phyloP scores from a whole-genome alignment of 2,888 invertebrate species.

The Brachylomia viminalis region DNA sequence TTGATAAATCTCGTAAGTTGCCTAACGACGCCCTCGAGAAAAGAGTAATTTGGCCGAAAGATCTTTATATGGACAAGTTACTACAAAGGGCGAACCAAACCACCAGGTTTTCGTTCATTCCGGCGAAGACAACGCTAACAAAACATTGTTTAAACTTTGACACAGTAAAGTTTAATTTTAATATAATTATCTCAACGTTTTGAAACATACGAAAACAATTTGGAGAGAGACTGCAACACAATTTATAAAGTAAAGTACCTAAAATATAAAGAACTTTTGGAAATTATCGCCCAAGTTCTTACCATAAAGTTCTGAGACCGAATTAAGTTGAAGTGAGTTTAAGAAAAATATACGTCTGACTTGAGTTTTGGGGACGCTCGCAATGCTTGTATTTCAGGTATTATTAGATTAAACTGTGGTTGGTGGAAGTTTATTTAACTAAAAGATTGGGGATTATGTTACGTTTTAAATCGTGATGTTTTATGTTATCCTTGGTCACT shows the following conservation, averaged over 20 bases:
- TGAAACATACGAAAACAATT: constrained; percentile 71
- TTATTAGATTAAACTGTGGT: constrained; percentile 39
- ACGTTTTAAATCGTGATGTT: background rate
- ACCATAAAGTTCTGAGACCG: constrained; percentile 71
- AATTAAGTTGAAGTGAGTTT: constrained; percentile 73
- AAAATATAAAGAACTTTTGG: constrained; percentile 72
- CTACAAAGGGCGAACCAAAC: constrained; percentile 30
- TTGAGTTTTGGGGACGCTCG: constrained; percentile 55
- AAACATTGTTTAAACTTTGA: constrained; percentile 55
- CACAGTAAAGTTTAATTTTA: constrained; percentile 56
- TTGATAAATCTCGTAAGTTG: constrained; percentile 15
- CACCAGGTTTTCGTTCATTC: constrained; percentile 11
- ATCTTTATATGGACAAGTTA: constrained; percentile 25
- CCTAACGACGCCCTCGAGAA: constrained; percentile 30
- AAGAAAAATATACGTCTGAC: constrained; percentile 71
- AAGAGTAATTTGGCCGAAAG: constrained; percentile 17
- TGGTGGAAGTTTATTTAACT: constrained; percentile 30
- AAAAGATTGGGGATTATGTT: constrained; percentile 20
- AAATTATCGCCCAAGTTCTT: constrained; percentile 79
- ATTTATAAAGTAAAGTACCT: constrained; percentile 70
- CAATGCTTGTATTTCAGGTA: constrained; percentile 55
- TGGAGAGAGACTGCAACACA: constrained; percentile 64
- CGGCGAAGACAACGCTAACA: constrained; percentile 38
- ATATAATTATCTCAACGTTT: constrained; percentile 63
- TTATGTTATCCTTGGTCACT: background rate